A percentile compares a stretch with the other conserved stretches of the same genome.
These are phyloP conservation scores for Lethenteron camtschaticum DNA, from an alignment of 2,113 vertebrate genomes.

Conservation along the genomic window DNA sequence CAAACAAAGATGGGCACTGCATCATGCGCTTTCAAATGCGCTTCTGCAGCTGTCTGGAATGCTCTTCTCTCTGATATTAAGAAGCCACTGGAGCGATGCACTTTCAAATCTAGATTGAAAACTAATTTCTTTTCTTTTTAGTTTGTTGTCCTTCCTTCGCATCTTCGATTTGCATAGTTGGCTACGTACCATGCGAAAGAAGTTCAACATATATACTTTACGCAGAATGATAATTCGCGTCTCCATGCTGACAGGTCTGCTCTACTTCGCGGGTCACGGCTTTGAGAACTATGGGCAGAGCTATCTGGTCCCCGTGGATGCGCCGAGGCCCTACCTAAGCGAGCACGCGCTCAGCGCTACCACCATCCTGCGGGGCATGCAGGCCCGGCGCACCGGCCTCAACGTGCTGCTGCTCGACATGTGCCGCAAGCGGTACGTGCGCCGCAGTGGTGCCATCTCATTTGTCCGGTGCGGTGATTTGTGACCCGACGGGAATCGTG, in stretches of 20 bases:
- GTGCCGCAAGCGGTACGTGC: conserved; percentile 46
- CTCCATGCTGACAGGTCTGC: conserved; percentile 26
- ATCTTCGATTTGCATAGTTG: no score
- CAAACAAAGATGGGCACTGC: no score
- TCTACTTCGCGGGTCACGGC: conserved; percentile 52
- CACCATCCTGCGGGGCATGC: conserved; percentile 39
- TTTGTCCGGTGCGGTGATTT: no score
- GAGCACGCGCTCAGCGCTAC: conserved; percentile 51
- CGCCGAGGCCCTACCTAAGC: conserved; percentile 33
- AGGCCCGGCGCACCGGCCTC: conserved; percentile 38
- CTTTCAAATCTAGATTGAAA: no score
- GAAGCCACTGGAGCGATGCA: no score
- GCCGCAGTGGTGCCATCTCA: neutral
- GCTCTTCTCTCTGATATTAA: no score
- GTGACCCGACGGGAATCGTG: no score
- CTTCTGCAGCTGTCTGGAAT: no score
- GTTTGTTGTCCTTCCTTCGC: no score
- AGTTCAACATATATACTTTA: neutral
- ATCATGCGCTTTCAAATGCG: no score
- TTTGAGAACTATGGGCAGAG: conserved; percentile 65
- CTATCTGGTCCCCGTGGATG: conserved; percentile 59
- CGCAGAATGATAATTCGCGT: neutral
- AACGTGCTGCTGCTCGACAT: conserved; percentile 59
- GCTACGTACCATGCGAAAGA: no score
- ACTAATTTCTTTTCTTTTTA: no score